Base-by-base conservation (phyloP, 2,888 invertebrate genomes). In the Oxycera nigricornis region DNA sequence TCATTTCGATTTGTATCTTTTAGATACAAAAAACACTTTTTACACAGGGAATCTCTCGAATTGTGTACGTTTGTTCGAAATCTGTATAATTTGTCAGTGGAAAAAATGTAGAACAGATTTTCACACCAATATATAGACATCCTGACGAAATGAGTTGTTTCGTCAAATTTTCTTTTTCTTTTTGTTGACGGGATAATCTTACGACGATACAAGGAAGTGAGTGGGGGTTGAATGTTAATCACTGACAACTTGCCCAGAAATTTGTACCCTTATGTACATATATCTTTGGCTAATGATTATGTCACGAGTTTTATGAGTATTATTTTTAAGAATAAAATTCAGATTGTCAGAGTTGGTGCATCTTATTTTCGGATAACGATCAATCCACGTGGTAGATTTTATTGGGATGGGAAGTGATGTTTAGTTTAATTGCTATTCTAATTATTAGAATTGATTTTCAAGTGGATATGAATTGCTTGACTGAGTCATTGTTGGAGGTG, bases 371-470 rank as follows among this genome's bases (percentile, higher is more conserved):
- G 2, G 9, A 46, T 41, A 67, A 46, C 22, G 30, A 30, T 30
- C 28, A 7, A 14, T 68, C 68, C 68, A 68, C 68, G 68, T 68
- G 68, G 68, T 52, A 26, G 26, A 50, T 46, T 68, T 68, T 68
- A 30, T 14, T 68, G 22, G 22, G 6, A 55, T 24, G 1, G 55
- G 55, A 55, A 55, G 17, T 55, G 22, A 24, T 20, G 55, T 1
- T 55, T 24, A 22, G 55, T 46, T 46, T 46, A n/a, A 55, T 24
- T 20, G 55, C 17, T 55, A n/a, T 14, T n/a, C 46, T 46, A 46
- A 46, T 46, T 46, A 46, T 46, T 46, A 24, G 14, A 17, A 24
- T 55, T 55, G 55, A 55, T 24, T 55, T 20, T 22, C 20, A 2
- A 17, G 24, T 24, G 55, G 24, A 55, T 20, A 17, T 24, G 55